These are phyloP conservation scores for Ophthalmotilapia sp. DNA, from an alignment of 2,113 vertebrate genomes.

Conservation along the genomic window DNA sequence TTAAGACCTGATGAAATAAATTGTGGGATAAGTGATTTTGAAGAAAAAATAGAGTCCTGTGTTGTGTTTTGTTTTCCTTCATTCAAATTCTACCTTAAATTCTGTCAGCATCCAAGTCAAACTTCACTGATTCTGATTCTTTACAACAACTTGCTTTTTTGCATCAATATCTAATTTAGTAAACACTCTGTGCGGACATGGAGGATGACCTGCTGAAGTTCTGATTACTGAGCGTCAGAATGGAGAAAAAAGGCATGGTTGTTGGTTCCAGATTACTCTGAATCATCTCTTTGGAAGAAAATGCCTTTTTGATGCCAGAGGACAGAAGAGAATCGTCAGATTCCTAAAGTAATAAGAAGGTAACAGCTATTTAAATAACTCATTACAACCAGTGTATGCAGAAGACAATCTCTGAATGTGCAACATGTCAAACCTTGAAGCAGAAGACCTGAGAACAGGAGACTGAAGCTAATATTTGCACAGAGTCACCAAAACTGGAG, in stretches of 20 bases:
- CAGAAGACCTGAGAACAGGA: background rate
- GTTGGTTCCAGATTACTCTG: background rate
- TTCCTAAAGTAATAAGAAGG: background rate
- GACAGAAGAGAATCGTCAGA: background rate
- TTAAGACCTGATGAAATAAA: conserved; percentile 69
- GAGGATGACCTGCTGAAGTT: background rate
- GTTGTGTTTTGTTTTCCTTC: background rate
- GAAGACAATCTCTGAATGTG: background rate
- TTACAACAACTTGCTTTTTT: background rate
- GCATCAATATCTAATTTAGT: background rate
- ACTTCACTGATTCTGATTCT: background rate
- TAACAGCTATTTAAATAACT: background rate
- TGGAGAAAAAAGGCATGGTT: background rate
- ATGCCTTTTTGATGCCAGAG: background rate
- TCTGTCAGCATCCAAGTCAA: background rate
- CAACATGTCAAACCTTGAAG: background rate
- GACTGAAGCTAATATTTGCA: background rate
- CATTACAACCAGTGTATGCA: background rate
- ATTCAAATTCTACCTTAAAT: background rate
- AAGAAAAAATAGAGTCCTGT: conserved; percentile 51
- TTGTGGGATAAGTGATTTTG: conserved; percentile 79
- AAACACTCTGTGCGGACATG: background rate
- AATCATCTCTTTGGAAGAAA: background rate
- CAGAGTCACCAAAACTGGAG: background rate
- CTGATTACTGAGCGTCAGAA: background rate